A percentile compares a stretch with the other conserved stretches of the same genome.
Evolutionary conservation across 2,888 invertebrate genomes (phyloP).

Genomic region (Callyntrura sp.): DNA sequence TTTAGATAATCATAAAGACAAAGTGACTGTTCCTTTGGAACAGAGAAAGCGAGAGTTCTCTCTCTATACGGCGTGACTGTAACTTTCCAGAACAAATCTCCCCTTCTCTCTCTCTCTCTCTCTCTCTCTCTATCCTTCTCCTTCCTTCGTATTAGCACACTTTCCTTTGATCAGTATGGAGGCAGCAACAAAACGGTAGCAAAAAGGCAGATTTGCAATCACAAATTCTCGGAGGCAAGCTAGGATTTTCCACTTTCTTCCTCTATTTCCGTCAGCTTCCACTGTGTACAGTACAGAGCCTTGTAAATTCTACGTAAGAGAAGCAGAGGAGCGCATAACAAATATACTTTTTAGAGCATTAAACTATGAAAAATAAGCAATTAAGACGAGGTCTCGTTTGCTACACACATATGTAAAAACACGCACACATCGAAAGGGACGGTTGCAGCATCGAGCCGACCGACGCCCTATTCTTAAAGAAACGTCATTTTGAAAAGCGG

Average conservation of each 20-base stretch:
- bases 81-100: neutral
- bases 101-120: conserved; percentile 3
- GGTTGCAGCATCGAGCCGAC: no score
- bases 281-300: neutral
- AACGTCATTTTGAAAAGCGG: neutral
- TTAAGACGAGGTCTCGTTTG: neutral
- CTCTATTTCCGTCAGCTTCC: neutral
- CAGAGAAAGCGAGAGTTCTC: no score
- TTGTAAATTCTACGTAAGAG: no score
- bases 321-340: no score
- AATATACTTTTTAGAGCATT: neutral
- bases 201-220: conserved; percentile 16
- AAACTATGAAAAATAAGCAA: neutral
- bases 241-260: conserved; percentile 4
- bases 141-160: conserved; percentile 4
- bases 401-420: no score
- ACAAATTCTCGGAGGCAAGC: conserved; percentile 37
- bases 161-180: conserved; percentile 27
- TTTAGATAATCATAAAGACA: neutral
- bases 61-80: neutral
- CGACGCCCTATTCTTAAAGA: conserved; percentile 5
- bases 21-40: no score
- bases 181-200: neutral
- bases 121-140: neutral
- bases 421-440: no score